These are phyloP conservation scores for Grallaria varia DNA, from an alignment of 2,113 vertebrate species.

Conservation along the genomic window DNA sequence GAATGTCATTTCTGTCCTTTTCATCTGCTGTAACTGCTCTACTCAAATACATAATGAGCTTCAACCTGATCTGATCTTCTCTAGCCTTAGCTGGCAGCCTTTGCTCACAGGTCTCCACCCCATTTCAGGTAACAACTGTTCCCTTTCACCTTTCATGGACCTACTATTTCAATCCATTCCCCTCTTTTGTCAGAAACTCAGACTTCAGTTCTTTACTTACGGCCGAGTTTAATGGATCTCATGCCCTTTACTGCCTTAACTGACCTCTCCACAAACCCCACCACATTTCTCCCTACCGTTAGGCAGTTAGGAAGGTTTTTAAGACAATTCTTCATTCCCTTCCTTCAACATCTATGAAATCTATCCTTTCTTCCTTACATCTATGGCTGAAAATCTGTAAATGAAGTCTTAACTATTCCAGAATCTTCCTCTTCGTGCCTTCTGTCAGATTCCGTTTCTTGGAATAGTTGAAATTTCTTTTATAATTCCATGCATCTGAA, in stretches of 20 bases:
- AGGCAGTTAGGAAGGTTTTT: not conserved
- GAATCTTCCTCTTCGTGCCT: not conserved
- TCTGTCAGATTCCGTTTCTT: conserved; percentile 49
- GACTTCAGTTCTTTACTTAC: not conserved
- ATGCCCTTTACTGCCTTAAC: not conserved
- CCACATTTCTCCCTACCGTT: not conserved
- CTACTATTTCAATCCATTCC: not conserved
- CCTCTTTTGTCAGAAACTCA: not conserved
- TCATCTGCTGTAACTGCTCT: not conserved
- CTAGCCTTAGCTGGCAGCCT: not conserved
- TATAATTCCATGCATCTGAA: conserved; percentile 37
- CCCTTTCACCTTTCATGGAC: not conserved
- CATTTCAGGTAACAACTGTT: not conserved
- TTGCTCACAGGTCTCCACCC: not conserved
- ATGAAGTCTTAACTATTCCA: conserved; percentile 19
- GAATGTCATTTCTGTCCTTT: not conserved
- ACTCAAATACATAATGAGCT: not conserved
- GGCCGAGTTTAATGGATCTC: not conserved
- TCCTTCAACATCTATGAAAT: conserved; percentile 4
- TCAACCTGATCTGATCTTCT: not conserved
- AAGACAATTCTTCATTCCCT: not conserved
- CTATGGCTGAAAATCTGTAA: conserved; percentile 22
- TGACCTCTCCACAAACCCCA: not conserved
- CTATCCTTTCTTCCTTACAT: not conserved
- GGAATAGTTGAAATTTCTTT: conserved; percentile 34